Percentiles rank a stretch among this genome's conserved stretches.
phyloP scores from a whole-genome alignment of 1,140 invertebrate genomes.

The Drosophila ohnishii region DNA sequence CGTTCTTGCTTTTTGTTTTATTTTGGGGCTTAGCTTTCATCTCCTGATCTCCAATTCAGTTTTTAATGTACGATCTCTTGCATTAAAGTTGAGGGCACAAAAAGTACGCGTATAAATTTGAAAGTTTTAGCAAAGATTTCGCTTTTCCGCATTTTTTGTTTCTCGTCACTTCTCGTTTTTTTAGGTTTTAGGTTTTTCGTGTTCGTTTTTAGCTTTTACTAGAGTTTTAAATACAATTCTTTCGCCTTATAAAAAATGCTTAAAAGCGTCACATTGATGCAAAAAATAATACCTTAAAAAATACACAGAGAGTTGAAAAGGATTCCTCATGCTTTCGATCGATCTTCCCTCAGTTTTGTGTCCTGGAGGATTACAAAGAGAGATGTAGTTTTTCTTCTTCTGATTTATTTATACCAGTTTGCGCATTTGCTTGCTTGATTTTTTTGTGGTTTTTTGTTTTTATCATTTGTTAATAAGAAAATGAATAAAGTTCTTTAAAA shows the following conservation, averaged over 20 bases:
- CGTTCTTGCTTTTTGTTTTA: slow-evolving; percentile 25
- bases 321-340: slow-evolving; percentile 48
- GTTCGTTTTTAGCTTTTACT: slow-evolving; percentile 58
- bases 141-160: slow-evolving; percentile 43
- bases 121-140: slow-evolving; percentile 70
- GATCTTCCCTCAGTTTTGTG: slow-evolving; percentile 36
- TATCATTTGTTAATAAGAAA: slow-evolving; percentile 72
- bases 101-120: slow-evolving; percentile 74
- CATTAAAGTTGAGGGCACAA: slow-evolving; percentile 72
- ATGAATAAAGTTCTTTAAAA: slow-evolving; percentile 80
- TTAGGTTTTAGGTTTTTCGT: slow-evolving; percentile 29
- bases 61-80: slow-evolving; percentile 73
- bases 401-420: slow-evolving; percentile 48
- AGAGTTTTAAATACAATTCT: slow-evolving; percentile 69
- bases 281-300: slow-evolving; percentile 77
- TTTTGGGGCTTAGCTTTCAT: slow-evolving; percentile 42
- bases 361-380: slow-evolving; percentile 62
- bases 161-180: slow-evolving; percentile 37
- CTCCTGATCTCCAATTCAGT: slow-evolving; percentile 56
- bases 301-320: slow-evolving; percentile 70
- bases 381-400: slow-evolving; percentile 41
- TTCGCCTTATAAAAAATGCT: slow-evolving; percentile 72
- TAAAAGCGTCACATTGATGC: slow-evolving; percentile 76
- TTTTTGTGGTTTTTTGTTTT: slow-evolving; percentile 44
- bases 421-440: slow-evolving; percentile 50